Base-by-base conservation (phyloP, 2,888 invertebrate genomes). In the Rotaria magnacalcarata region DNA sequence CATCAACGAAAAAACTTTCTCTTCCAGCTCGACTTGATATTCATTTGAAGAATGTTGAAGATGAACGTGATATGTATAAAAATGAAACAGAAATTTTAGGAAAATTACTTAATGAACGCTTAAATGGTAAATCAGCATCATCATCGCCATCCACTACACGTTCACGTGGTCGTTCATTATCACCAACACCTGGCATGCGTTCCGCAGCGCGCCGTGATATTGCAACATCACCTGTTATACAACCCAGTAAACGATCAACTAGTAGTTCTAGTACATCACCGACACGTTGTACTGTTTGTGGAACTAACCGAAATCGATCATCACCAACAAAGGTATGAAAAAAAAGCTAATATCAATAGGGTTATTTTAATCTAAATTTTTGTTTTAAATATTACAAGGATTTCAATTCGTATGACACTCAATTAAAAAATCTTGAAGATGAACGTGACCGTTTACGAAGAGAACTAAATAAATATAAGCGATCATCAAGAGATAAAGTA, bases 11-110 rank as follows among this genome's bases (percentile, higher is more conserved):
- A 54, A 84, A 85, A 50, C 56, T 84, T 52, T 89, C 89, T 74
- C 86, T 88, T 5, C 89, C 90, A 47, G 89, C 89, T 86, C 89
- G 89, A 86, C 87, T 90, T 75, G 90, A 91, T 85, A 88, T 89
- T 34, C 89, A 90, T 87, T 89, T 91, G 43, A 89, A 89, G 84
- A 89, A 89, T 58, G 87, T 91, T 16, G 91, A 91, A 88, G 90
- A 90, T 67, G 91, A 91, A 88, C 87, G 91, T 14, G 90, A 91
- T 88, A 91, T 90, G 88, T 91, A 90, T 89, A 89, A 89, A 86
- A 89, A 89, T 47, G 91, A 91, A 88, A 89, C 90, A 0, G 89
- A 90, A 84, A 89, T 89, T 11, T 88, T 90, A 85, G 89, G 89
- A 88, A 88, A 89, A 86, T 88, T 90, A 88, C 87, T 90, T 21